Evolutionary conservation across 1,140 invertebrate species (phyloP), one percentile per base, ranked within the genome.

Genomic region (Aphaenogaster ashmeadi): DNA sequence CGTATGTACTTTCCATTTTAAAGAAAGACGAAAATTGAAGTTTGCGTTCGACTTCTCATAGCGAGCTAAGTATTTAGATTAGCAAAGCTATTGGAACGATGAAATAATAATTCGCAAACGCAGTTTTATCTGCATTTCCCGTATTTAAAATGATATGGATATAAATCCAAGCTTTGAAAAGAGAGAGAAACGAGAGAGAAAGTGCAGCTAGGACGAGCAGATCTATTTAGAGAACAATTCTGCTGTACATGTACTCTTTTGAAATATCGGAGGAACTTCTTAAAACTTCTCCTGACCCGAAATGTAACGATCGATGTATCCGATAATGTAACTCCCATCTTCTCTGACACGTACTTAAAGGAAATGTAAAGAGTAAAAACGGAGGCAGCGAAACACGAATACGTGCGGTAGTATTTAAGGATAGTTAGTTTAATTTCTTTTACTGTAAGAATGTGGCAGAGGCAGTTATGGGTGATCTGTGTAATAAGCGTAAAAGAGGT

Each of bases 391-490:
- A 27, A 69, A 81, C 44, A 80, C 33, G 56, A 62, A 21, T 18
- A 50, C 41, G 52, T 18, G 83, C 64, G 15, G 15, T 89, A 87
- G 71, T 36, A 11, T 66, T 56, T 87, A 90, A 92, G 86, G 18
- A 44, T 89, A 90, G 84, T n/a, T 90, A 91, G 86, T 92, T 89
- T 84, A 75, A 81, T 77, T 74, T 67, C 85, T 90, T 74, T 86
- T 87, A 60, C 78, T 72, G 56, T 58, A 89, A 90, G 81, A 62
- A 87, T 64, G 54, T 64, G 41, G 44, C 58, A 72, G 56, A 84
- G 66, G 27, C 64, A 88, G 79, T 60, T 88, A 80, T 71, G 79
- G 89, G 83, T 92, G 89, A 87, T 89, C 85, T 87, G 80, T 87
- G 80, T 88, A 89, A 78, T 87, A 87, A 72, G 86, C 62, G 87